These are phyloP conservation scores for Tetrax tetrax DNA, from an alignment of 2,113 vertebrate species.

Conservation along the genomic window DNA sequence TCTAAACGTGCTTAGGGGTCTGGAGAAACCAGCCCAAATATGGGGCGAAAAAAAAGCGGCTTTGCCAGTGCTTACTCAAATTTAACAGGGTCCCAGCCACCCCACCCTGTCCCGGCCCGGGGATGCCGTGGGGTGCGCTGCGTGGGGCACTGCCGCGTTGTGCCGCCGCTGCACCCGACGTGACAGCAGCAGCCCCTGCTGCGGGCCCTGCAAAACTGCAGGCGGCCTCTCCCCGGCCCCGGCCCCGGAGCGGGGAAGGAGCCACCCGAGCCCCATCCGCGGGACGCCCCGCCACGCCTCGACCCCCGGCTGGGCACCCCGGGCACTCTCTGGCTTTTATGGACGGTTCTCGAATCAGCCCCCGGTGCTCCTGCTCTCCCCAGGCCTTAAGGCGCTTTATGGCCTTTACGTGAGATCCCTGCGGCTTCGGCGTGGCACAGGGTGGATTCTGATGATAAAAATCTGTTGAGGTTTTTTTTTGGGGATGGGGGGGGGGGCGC, in stretches of 20 bases:
- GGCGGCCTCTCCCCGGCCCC: not conserved
- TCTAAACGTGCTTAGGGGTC: not conserved
- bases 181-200: slow-evolving; percentile 57
- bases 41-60: not conserved
- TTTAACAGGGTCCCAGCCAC: not conserved
- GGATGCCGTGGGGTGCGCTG: not conserved
- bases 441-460: not conserved
- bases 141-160: not conserved
- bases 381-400: fast-evolving
- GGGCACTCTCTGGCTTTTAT: not conserved
- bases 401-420: not conserved
- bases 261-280: not conserved
- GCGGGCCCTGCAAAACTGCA: slow-evolving; percentile 42
- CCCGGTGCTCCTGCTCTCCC: not conserved
- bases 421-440: not conserved
- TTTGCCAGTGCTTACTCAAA: not conserved
- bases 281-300: not conserved
- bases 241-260: not conserved
- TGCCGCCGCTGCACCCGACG: not conserved
- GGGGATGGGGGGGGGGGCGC: no score
- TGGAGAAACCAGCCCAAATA: not conserved
- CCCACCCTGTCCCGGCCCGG: not conserved
- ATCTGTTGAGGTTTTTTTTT: not conserved
- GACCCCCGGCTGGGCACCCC: fast-evolving
- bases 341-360: no score